Evolutionary conservation across 2,888 invertebrate species (phyloP).

Genomic region (Gerris lacustris): DNA sequence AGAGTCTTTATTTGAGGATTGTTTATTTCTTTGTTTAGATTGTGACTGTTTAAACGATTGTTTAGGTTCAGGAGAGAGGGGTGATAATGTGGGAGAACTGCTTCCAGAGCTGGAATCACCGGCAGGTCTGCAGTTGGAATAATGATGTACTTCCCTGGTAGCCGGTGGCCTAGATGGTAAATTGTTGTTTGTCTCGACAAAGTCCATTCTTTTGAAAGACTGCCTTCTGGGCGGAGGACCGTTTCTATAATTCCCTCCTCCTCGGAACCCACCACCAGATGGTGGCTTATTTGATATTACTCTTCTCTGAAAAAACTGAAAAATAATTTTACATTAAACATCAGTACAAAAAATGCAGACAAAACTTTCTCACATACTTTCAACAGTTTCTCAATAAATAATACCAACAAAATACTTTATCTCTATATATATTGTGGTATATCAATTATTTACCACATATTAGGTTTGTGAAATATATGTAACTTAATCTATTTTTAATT

Average conservation of each 20-base stretch:
- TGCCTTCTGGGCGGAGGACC: background rate
- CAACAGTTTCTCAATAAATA: too few relatives aligned
- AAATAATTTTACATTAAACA: background rate
- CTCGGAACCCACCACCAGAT: background rate
- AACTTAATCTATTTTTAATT: too few relatives aligned
- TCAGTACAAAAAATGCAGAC: too few relatives aligned
- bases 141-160: background rate
- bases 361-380: too few relatives aligned
- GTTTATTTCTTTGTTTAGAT: too few relatives aligned
- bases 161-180: background rate
- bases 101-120: background rate
- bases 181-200: background rate
- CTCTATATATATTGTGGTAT: too few relatives aligned
- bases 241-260: background rate
- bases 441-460: too few relatives aligned
- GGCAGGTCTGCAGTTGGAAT: background rate
- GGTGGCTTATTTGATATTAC: background rate
- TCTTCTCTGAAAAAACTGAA: background rate
- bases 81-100: background rate
- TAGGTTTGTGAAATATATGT: too few relatives aligned
- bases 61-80: background rate
- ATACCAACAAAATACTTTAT: too few relatives aligned
- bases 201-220: background rate
- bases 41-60: too few relatives aligned
- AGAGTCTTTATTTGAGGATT: too few relatives aligned